Percentiles rank a stretch among this genome's conserved stretches.
Evolutionary conservation across 2,888 invertebrate species (phyloP).

Genomic region (Meganola albula): DNA sequence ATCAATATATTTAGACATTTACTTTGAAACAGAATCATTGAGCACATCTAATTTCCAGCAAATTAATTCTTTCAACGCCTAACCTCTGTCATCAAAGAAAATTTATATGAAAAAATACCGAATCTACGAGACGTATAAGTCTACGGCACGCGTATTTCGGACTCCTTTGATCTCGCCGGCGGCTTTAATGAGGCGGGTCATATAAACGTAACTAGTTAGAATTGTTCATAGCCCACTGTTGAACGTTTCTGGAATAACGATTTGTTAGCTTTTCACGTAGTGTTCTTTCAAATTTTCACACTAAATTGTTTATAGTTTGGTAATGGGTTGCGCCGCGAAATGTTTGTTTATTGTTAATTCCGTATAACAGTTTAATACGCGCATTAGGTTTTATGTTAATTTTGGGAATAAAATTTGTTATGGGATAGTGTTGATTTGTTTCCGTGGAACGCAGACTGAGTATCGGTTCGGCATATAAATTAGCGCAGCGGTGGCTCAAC

Average conservation of each 20-base stretch:
- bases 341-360: slow-evolving; percentile 25
- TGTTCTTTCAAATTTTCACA: slow-evolving; percentile 37
- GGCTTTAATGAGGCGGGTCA: slow-evolving; percentile 69
- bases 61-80: slow-evolving; percentile 25
- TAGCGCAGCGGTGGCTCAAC: too few relatives aligned
- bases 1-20: slow-evolving; percentile 8
- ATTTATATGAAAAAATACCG: slow-evolving; percentile 28
- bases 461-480: too few relatives aligned
- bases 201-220: slow-evolving; percentile 67
- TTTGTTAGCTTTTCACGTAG: slow-evolving; percentile 50
- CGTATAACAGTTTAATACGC: slow-evolving; percentile 22
- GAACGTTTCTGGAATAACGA: slow-evolving; percentile 38
- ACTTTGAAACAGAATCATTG: slow-evolving; percentile 8
- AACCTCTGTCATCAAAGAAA: slow-evolving; percentile 24
- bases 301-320: slow-evolving; percentile 35
- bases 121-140: slow-evolving; percentile 49
- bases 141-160: slow-evolving; percentile 70
- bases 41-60: slow-evolving; percentile 18
- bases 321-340: slow-evolving; percentile 27
- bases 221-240: slow-evolving; percentile 59
- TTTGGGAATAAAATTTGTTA: slow-evolving; percentile 13
- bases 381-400: slow-evolving; percentile 12
- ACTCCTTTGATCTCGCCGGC: slow-evolving; percentile 80
- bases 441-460: not conserved
- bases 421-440: slow-evolving; percentile 6